Percentiles rank a stretch among this genome's conserved stretches.
phyloP scores from a whole-genome alignment of 2,888 invertebrate genomes.

The Pammene fasciana region DNA sequence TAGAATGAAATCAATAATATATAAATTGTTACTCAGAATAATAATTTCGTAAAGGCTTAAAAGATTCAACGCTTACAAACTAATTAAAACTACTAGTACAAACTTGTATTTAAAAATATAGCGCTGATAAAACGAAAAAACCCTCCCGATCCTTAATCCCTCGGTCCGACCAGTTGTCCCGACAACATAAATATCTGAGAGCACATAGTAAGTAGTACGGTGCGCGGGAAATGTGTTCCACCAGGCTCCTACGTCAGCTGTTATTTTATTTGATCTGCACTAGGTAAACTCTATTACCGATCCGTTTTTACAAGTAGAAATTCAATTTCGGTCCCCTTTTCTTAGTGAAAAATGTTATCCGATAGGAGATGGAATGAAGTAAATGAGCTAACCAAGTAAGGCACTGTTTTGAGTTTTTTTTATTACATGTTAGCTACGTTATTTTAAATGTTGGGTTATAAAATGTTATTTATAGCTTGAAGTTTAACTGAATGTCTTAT shows the following conservation, averaged over 20 bases:
- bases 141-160: conserved; percentile 24
- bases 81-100: conserved; percentile 1
- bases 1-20: neutral
- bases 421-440: conserved; percentile 9
- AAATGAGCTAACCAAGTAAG: conserved; percentile 50
- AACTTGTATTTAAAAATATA: neutral
- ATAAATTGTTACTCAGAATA: neutral
- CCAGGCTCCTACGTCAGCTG: conserved; percentile 60
- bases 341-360: conserved; percentile 70
- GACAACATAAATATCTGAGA: conserved; percentile 35
- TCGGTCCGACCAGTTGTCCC: conserved; percentile 26
- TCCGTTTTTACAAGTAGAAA: conserved; percentile 77
- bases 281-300: conserved; percentile 78
- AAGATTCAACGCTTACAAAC: neutral
- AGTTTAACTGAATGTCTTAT: conserved; percentile 33
- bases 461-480: conserved; percentile 24
- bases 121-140: conserved; percentile 6
- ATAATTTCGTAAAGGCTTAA: neutral
- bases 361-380: conserved; percentile 62
- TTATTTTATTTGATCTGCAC: conserved; percentile 76
- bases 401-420: conserved; percentile 20
- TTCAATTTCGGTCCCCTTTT: conserved; percentile 73
- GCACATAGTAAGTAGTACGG: conserved; percentile 40
- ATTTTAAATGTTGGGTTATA: conserved; percentile 23
- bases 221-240: conserved; percentile 56